These are phyloP conservation scores for Mandrillus leucophaeus DNA, from an alignment of 2,113 vertebrate genomes.

Conservation along the genomic window DNA sequence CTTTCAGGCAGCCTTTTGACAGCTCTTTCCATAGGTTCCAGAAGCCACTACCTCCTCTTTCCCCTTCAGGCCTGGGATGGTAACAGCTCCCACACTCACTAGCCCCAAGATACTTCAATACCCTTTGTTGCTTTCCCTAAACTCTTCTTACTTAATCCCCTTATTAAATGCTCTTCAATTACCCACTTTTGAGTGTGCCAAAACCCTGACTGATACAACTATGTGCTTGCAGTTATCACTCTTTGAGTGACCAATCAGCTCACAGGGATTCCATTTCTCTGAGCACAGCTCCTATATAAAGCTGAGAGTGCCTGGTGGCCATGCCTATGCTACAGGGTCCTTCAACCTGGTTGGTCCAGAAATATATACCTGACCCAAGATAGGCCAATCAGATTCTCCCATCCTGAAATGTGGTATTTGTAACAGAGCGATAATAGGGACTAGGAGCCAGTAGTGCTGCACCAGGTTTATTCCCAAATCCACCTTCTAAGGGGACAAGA, in stretches of 20 bases:
- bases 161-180: not conserved
- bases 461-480: not conserved
- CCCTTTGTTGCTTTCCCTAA: not conserved
- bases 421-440: not conserved
- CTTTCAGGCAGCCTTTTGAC: not conserved
- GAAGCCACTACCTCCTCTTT: not conserved
- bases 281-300: not conserved
- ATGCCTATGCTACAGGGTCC: not conserved
- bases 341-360: not conserved
- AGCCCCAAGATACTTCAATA: not conserved
- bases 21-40: not conserved
- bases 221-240: not conserved
- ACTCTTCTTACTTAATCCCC: not conserved
- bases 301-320: fast-evolving
- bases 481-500: not conserved
- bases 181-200: not conserved
- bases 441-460: not conserved
- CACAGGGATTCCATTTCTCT: not conserved
- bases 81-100: not conserved
- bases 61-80: not conserved
- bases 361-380: not conserved
- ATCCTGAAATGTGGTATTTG: not conserved
- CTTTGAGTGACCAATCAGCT: not conserved
- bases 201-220: not conserved
- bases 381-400: not conserved